Base-by-base conservation (phyloP, 2,888 invertebrate species). In the Diaprepes abbreviatus region DNA sequence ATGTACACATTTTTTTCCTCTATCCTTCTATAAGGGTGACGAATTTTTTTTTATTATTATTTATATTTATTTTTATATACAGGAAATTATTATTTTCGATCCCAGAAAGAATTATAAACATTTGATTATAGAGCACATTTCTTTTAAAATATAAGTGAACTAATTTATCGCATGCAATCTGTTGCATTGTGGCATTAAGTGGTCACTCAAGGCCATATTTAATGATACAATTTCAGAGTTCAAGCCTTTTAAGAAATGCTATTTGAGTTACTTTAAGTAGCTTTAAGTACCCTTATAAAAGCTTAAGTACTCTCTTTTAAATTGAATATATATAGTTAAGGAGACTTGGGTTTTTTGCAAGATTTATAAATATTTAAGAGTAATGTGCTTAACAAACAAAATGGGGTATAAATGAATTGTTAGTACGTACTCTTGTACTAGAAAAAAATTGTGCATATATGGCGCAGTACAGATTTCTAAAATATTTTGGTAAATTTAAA, bases 161-260 rank as follows among this genome's bases (percentile, higher is more conserved):
- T 55, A 58, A 66, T 66, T 66, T 48, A 57, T 33, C 66, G 66
- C 36, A 10, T 50, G 50, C 66, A 66, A 66, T 66, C 45, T 66
- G 66, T 58, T 58, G 58, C 66, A 66, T 66, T 66, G 58, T 58
- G 58, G 45, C 57, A 38, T 66, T 24, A 66, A 66, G 48, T 66
- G 66, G 57, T 35, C 58, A 36, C 9, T 48, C 62, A 62, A 62
- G 48, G 38, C 55, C 38, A 17, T 58, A 58, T 58, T 58, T 58
- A 54, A 54, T 35, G 43, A 58, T 58, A 43, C 35, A 60, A 35
- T n/a, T 60, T 48, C 33, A 60, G 50, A 60, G 60, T 50, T 60
- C 50, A 45, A 59, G 33, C 31, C 48, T 60, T 35, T 60, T 60
- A 60, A 60, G 60, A 60, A 48, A 60, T 36, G 60, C 50, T 43